Conservation (phyloP, 2,888 invertebrate genomes). For the Hemicrepidius hirtus region DNA sequence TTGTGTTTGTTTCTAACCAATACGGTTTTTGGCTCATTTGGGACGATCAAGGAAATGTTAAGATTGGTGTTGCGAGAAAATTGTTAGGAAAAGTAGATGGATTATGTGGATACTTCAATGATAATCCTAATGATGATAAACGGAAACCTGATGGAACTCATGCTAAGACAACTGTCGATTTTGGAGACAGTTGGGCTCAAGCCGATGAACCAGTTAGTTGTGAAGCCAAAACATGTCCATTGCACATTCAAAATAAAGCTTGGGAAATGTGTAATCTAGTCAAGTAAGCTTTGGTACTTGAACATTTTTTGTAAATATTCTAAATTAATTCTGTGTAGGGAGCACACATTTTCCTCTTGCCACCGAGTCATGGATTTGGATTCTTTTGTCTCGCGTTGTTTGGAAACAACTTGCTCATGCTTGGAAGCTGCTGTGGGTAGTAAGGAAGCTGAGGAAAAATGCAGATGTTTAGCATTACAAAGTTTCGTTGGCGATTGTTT, state of each 20-base stretch:
- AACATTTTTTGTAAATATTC: neutral
- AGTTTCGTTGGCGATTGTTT: slow-evolving; percentile 85
- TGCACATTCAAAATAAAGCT: slow-evolving; percentile 78
- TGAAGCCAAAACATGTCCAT: slow-evolving; percentile 77
- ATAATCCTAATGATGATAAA: slow-evolving; percentile 80
- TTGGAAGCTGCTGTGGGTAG: slow-evolving; percentile 73
- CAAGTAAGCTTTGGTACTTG: slow-evolving; percentile 72
- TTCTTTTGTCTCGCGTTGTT: slow-evolving; percentile 82
- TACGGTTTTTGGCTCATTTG: slow-evolving; percentile 86
- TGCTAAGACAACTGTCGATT: slow-evolving; percentile 79
- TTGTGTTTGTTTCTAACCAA: slow-evolving; percentile 80
- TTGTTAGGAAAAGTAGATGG: slow-evolving; percentile 82
- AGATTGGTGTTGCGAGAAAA: slow-evolving; percentile 81
- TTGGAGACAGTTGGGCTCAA: slow-evolving; percentile 86
- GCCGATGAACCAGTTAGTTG: slow-evolving; percentile 74
- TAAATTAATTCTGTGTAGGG: slow-evolving; percentile 60
- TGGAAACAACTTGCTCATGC: slow-evolving; percentile 86
- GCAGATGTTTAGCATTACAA: slow-evolving; percentile 82
- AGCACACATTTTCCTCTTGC: slow-evolving; percentile 80
- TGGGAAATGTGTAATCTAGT: slow-evolving; percentile 81
- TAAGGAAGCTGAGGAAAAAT: slow-evolving; percentile 71
- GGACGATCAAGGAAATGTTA: slow-evolving; percentile 77
- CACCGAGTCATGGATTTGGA: slow-evolving; percentile 79
- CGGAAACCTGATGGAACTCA: slow-evolving; percentile 80
- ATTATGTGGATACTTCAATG: slow-evolving; percentile 86